phyloP scores from a whole-genome alignment of 2,888 invertebrate species.

The Thymelicus sylvestris region DNA sequence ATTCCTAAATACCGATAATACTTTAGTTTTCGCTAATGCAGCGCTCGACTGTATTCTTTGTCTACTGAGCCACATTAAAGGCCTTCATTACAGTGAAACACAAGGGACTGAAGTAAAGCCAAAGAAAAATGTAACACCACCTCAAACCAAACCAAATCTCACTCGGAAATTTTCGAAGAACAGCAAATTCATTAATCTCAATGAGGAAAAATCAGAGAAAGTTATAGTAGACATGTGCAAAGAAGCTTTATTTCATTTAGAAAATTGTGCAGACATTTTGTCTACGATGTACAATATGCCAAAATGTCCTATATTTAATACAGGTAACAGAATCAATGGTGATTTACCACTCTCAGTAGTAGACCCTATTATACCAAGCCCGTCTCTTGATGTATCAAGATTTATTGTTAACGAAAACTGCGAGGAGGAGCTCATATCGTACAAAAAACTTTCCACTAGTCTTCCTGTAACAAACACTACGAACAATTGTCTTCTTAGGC shows the following conservation, averaged over 20 bases:
- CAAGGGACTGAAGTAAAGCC: conserved; percentile 75
- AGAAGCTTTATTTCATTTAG: conserved; percentile 93
- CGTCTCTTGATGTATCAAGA: conserved; percentile 87
- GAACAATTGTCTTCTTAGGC: conserved; percentile 84
- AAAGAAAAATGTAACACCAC: conserved; percentile 62
- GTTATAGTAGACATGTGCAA: conserved; percentile 86
- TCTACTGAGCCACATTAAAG: conserved; percentile 90
- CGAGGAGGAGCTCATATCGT: conserved; percentile 87
- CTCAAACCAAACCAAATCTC: conserved; percentile 69
- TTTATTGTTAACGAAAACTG: conserved; percentile 88
- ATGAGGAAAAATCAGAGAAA: conserved; percentile 77
- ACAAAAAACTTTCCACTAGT: conserved; percentile 85
- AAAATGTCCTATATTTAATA: conserved; percentile 96
- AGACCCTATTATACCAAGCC: conserved; percentile 92
- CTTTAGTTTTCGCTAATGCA: conserved; percentile 96
- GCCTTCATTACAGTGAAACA: conserved; percentile 86
- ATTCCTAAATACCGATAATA: conserved; percentile 96
- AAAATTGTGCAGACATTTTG: conserved; percentile 94
- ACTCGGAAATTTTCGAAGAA: conserved; percentile 77
- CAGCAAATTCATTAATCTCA: conserved; percentile 77
- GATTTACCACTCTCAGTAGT: conserved; percentile 92
- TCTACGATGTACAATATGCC: conserved; percentile 98
- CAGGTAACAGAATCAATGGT: conserved; percentile 92
- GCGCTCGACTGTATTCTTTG: conserved; percentile 97
- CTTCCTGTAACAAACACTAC: conserved; percentile 77